These are phyloP conservation scores for Nomada lathburiana DNA, from an alignment of 2,888 invertebrate genomes.

Conservation along the genomic window DNA sequence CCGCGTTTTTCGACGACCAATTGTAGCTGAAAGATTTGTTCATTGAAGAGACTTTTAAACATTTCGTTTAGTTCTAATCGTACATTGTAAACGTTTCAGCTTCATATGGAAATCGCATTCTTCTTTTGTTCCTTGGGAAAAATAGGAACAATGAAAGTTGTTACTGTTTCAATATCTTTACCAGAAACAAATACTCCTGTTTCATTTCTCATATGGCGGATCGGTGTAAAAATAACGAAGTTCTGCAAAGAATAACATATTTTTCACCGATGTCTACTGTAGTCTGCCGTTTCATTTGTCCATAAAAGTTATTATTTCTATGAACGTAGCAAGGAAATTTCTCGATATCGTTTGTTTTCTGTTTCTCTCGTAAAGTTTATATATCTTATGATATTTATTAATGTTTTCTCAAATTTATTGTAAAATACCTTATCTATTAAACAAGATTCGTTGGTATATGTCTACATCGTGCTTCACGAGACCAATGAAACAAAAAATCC, in stretches of 20 bases:
- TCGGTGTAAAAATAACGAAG: conserved; percentile 26
- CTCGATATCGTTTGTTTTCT: background rate
- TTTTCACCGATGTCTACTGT: conserved; percentile 11
- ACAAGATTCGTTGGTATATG: background rate
- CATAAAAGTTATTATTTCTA: background rate
- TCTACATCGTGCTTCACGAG: no score
- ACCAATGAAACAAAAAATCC: no score
- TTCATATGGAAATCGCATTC: background rate
- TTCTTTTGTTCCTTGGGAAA: background rate
- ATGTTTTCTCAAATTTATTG: background rate
- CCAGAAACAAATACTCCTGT: conserved; percentile 12
- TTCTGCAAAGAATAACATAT: conserved; percentile 34
- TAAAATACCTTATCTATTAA: background rate
- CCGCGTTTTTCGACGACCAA: background rate
- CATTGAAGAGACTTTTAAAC: background rate
- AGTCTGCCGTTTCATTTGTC: conserved; percentile 21
- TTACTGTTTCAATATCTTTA: conserved; percentile 7
- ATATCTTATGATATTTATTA: background rate
- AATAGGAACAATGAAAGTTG: conserved; percentile 2
- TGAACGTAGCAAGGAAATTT: background rate
- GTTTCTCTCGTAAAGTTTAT: background rate
- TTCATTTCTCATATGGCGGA: conserved; percentile 11
- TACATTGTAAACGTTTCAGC: background rate
- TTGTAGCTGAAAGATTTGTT: background rate
- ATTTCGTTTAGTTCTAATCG: background rate